Conservation (phyloP, 2,113 vertebrate genomes). For the Garra rufa region DNA sequence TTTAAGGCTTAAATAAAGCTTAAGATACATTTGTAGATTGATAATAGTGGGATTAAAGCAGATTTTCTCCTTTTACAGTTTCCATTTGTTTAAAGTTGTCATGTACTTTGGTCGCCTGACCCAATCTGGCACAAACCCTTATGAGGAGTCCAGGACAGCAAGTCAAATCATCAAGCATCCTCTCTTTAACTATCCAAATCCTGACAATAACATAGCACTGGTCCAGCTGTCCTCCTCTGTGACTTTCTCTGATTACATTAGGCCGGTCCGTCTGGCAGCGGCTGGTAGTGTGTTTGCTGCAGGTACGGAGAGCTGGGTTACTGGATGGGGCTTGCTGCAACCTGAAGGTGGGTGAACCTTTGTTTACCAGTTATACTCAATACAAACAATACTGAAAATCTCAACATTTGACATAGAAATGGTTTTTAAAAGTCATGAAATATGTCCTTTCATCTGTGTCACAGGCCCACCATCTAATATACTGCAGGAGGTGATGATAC, state of each 20-base stretch:
- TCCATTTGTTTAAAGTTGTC: too few relatives aligned
- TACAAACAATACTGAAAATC: not conserved
- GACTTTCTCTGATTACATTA: slow-evolving; percentile 67
- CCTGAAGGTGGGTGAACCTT: not conserved
- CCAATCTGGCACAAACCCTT: too few relatives aligned
- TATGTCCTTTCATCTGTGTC: not conserved
- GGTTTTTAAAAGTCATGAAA: not conserved
- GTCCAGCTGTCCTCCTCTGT: slow-evolving; percentile 64
- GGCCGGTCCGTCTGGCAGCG: slow-evolving; percentile 79
- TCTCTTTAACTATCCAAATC: slow-evolving; percentile 9
- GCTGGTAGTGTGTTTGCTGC: slow-evolving; percentile 58
- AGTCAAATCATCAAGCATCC: slow-evolving; percentile 60
- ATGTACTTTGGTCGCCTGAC: too few relatives aligned
- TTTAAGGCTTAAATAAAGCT: too few relatives aligned
- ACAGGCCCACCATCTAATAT: slow-evolving; percentile 46
- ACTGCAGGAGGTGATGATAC: slow-evolving; percentile 71
- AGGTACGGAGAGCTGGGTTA: slow-evolving; percentile 71
- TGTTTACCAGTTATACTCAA: not conserved
- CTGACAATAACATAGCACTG: slow-evolving; percentile 76
- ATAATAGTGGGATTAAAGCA: too few relatives aligned
- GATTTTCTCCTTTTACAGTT: too few relatives aligned
- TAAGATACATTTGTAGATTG: too few relatives aligned
- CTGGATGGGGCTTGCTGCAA: slow-evolving; percentile 78
- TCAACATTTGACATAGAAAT: not conserved
- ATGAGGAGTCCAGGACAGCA: too few relatives aligned